phyloP scores from a whole-genome alignment of 2,797 vertebrate species.

The Ptychadena robeensis region DNA sequence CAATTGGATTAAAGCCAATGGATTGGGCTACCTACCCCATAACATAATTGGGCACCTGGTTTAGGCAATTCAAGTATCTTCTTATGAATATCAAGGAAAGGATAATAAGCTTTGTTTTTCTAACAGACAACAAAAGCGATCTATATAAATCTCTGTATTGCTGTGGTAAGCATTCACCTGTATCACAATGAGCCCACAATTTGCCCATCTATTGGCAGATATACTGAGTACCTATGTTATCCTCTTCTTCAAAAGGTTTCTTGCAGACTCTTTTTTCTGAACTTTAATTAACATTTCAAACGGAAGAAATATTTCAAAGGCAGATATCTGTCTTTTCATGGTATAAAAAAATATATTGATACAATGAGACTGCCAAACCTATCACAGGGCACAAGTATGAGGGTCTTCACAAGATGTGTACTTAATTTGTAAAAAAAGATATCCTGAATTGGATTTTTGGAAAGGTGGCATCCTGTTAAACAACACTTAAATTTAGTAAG shows the following conservation, averaged over 20 bases:
- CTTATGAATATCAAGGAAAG: too few species aligned
- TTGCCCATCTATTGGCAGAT: not conserved
- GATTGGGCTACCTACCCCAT: too few species aligned
- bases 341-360: not conserved
- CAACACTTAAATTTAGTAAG: too few species aligned
- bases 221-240: not conserved
- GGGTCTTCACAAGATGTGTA: too few species aligned
- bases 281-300: conserved; percentile 50
- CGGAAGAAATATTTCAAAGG: conserved; percentile 49
- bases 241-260: conserved; percentile 31
- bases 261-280: not conserved
- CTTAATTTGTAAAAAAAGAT: too few species aligned
- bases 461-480: too few species aligned
- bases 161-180: not conserved
- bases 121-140: too few species aligned
- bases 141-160: not conserved
- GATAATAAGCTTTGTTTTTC: too few species aligned
- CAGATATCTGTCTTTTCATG: conserved; percentile 41
- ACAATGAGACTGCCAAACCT: not conserved
- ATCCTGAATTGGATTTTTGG: too few species aligned
- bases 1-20: too few species aligned
- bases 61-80: too few species aligned
- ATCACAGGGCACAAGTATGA: not conserved
- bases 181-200: not conserved
- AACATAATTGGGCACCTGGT: too few species aligned